Evolutionary conservation across 2,797 vertebrate species (phyloP), one percentile per base, ranked within the genome.

Genomic region (Lepus townsendii): DNA sequence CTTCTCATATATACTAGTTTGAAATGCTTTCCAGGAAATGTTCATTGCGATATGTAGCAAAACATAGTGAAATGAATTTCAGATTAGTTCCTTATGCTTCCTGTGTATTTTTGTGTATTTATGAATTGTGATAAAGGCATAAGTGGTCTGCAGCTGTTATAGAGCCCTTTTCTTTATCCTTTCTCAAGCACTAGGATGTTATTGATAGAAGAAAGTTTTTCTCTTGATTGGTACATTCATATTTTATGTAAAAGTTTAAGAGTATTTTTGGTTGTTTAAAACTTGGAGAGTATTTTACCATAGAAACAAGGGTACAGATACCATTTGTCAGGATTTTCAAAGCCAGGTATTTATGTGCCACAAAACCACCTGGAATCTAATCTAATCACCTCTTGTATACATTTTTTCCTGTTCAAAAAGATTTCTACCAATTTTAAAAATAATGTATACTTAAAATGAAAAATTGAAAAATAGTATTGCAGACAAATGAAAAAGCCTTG

Each of bases 251-350:
- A 9, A 86, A 76, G 8, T 80, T 90, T 8, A 20, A 27, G 50
- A 12, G 13, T 82, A 88, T 80, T 84, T 95, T 93, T 84, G 72
- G 19, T 75, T 71, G 26, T 80, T 50, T 73, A 60, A 65, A 69
- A 35, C 13, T 60, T 69, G 10, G 9, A 78, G 50, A 47, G 4
- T 84, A 30, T 63, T 77, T 65, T 76, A 17, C 30, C 2, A 10
- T 42, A 73, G 35, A 88, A 60, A 10, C 19, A 62, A 47, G 65
- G 69, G 13, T 78, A 3, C 9, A 7, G 11, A 11, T 50, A n/a
- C 73, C 60, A 78, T 60, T 72, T 77, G 20, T 89, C 77, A 83
- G 66, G 50, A 42, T 35, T 7, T 69, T 85, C 57, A 90, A 20
- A 63, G 68, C 54, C n/a, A 72, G 91, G 9, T 71, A 52, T 26